phyloP scores from a whole-genome alignment of 2,888 invertebrate genomes.

The Rhamnusium bicolor region DNA sequence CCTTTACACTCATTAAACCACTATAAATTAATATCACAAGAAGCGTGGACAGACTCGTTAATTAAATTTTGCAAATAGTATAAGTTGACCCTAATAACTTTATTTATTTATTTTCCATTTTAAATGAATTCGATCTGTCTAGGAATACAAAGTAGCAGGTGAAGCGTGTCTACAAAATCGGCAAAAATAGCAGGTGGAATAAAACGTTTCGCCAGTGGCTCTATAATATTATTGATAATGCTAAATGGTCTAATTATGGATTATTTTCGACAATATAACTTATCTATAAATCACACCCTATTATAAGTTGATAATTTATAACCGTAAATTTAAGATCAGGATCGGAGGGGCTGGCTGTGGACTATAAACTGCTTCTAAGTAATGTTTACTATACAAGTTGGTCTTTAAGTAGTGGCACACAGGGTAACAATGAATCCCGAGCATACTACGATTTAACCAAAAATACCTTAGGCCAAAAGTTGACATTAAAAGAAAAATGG shows the following conservation, averaged over 20 bases:
- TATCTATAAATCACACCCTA: constrained; percentile 29
- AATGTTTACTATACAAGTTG: not conserved
- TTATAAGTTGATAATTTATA: constrained; percentile 19
- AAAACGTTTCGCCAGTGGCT: constrained; percentile 16
- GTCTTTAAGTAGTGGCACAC: too few relatives aligned
- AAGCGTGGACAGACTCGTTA: constrained; percentile 15
- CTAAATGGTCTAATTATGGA: constrained; percentile 21
- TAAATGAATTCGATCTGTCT: not conserved
- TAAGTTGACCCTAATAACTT: constrained; percentile 14
- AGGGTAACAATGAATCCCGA: too few relatives aligned
- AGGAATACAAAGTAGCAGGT: constrained; percentile 23
- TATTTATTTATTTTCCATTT: constrained; percentile 1
- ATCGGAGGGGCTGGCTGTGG: not conserved
- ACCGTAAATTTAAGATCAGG: not conserved
- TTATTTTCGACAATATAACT: constrained; percentile 23
- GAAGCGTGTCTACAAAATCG: constrained; percentile 17
- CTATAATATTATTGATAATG: constrained; percentile 28
- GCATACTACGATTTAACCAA: too few relatives aligned
- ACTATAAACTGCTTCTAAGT: not conserved
- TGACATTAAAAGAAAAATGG: too few relatives aligned
- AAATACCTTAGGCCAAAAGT: too few relatives aligned
- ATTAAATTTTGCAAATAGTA: constrained; percentile 9
- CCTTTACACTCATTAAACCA: not conserved
- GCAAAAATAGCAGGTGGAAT: constrained; percentile 32
- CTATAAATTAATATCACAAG: constrained; percentile 4